Conservation (phyloP, 2,888 invertebrate genomes). For the Eudasyphora cyanicolor region DNA sequence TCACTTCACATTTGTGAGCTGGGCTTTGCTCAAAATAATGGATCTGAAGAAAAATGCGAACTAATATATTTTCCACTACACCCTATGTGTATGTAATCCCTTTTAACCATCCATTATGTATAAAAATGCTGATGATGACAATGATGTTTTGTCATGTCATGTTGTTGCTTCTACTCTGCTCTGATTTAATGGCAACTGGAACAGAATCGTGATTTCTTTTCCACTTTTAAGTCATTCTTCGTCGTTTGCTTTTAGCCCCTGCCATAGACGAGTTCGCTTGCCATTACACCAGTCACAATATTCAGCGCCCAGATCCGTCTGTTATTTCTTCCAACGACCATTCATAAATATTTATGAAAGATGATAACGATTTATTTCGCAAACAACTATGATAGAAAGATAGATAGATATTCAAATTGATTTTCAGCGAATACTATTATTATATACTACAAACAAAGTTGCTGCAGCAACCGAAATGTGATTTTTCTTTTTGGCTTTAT, state of each 20-base stretch:
- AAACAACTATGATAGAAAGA: constrained; percentile 24
- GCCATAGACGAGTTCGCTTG: background rate
- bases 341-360: constrained; percentile 52
- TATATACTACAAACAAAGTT: background rate
- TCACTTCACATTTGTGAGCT: too few relatives aligned
- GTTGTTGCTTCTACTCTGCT: too few relatives aligned
- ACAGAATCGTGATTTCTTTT: constrained; percentile 28
- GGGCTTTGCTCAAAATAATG: too few relatives aligned
- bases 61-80: background rate
- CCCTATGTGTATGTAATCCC: too few relatives aligned
- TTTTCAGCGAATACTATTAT: constrained; percentile 16
- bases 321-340: constrained; percentile 2
- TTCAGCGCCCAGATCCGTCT: background rate
- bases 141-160: constrained; percentile 52
- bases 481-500: background rate
- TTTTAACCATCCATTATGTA: background rate
- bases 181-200: constrained; percentile 41
- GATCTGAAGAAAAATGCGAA: too few relatives aligned
- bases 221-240: background rate
- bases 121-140: constrained; percentile 52
- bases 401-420: constrained; percentile 32
- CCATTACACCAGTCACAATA: too few relatives aligned
- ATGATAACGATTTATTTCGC: constrained; percentile 28
- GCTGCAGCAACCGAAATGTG: background rate
- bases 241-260: background rate